Base-by-base conservation (phyloP, 2,888 invertebrate genomes). In the Phasia obesa region DNA sequence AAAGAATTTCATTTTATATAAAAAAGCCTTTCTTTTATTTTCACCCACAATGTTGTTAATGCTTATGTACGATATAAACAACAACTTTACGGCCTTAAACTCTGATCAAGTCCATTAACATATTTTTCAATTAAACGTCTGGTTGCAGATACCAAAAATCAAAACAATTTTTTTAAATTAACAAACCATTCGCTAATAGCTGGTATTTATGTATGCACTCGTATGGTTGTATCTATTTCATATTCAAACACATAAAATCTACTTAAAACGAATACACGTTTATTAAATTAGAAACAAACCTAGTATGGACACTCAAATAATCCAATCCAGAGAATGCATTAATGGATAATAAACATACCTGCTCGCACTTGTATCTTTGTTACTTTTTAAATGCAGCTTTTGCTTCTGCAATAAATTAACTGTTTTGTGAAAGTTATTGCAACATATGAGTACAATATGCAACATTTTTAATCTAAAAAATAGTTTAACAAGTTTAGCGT, bases 361-460 rank as follows among this genome's bases (percentile, higher is more conserved):
- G 47, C 23, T 65, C n/a, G 19, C 21, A 35, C 35, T 11, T 35
- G 35, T 9, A 5, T 35, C 2, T 0, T 42, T 69, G 51, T 62
- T 62, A 21, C 19, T 62, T 21, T 62, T 42, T 47, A 13, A 35
- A 70, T 35, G 35, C 25, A 49, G 49, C 23, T 53, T 51, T 59
- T 73, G 23, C 53, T 65, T 67, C 19, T 55, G 62, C 55, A 70
- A 49, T 35, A 64, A 77, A 25, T 77, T 35, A 77, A 77, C 44
- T 77, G 69, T 53, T 62, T 81, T 81, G 81, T 81, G 81, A 81
- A 81, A 81, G 81, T 81, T 71, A 76, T 71, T 47, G 57, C 65
- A 64, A 25, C 21, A 44, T 19, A n/a, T n/a, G n/a, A n/a, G n/a
- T n/a, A 27, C 62, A 7, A 15, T 7, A 49, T 64, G 57, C 27